Evolutionary conservation across 2,888 invertebrate species (phyloP), one percentile per base, ranked within the genome.

Genomic region (Mythimna pallens): DNA sequence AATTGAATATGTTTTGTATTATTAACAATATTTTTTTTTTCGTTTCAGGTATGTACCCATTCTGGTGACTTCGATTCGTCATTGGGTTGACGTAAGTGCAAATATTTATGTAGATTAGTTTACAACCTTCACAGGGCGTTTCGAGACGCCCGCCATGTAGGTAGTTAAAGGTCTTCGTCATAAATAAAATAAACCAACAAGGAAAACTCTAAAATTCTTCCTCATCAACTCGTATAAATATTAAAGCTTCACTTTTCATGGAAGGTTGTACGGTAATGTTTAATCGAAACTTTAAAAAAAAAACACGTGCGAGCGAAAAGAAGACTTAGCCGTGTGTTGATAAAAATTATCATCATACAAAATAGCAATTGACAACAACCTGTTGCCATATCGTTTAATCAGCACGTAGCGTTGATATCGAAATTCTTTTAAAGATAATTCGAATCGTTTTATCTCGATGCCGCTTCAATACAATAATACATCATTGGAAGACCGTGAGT

Each of bases 401-500:
- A 86, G 80, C 76, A 76, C 81, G 76, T 76, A 78, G 73, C 63
- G 70, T 78, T 83, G 86, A 87, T 91, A 90, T 88, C 84, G 81
- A 88, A 87, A 89, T 90, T 88, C 90, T 86, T 89, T 82, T 76
- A 86, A 86, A 81, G 89, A 89, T 90, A 86, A 89, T 89, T 81
- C 70, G 59, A 76, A 79, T 74, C 68, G 74, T 78, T 84, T 87
- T 87, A 89, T 89, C 88, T 85, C 80, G 76, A 81, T 84, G 73
- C 75, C 80, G 85, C 73, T 68, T 76, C 79, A 80, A 74, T 81
- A 80, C 66, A 82, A 73, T 76, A 79, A 81, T 83, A 77, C 70
- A 81, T 80, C 80, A 80, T 68, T 82, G 79, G 82, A 86, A 86
- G 82, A 83, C 82, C 67, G 83, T 91, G 91, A 89, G 84, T 91